These are phyloP conservation scores for Griposia aprilina DNA, from an alignment of 2,888 invertebrate genomes.

Conservation along the genomic window DNA sequence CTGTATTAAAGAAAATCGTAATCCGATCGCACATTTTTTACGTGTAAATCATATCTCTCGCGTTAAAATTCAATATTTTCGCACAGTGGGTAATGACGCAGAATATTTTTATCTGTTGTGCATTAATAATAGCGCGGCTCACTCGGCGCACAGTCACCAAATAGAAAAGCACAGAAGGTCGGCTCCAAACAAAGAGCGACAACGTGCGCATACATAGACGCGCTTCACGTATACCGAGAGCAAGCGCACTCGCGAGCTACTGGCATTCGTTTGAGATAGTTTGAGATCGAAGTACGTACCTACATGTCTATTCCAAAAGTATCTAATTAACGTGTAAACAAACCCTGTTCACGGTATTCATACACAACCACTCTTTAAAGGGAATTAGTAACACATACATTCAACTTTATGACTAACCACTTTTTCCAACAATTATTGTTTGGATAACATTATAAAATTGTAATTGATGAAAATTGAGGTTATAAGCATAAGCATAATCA, in stretches of 20 bases:
- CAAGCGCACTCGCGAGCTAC: not conserved
- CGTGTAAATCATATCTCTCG: conserved; percentile 37
- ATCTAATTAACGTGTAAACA: not conserved
- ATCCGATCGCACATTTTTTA: conserved; percentile 2
- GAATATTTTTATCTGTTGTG: conserved; percentile 57
- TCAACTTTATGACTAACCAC: not conserved
- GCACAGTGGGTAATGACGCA: conserved; percentile 40
- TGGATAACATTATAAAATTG: too few species aligned
- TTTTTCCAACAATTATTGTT: not conserved
- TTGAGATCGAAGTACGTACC: not conserved
- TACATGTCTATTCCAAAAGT: not conserved
- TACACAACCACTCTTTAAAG: not conserved
- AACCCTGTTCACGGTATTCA: not conserved
- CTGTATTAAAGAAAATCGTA: conserved; percentile 22
- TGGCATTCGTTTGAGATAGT: not conserved
- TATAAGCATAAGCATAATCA: too few species aligned
- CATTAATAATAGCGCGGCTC: conserved; percentile 47
- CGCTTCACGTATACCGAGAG: not conserved
- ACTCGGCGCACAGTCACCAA: conserved; percentile 4
- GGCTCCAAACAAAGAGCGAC: not conserved
- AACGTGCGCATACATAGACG: not conserved
- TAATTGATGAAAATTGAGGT: not conserved
- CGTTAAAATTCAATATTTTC: conserved; percentile 53
- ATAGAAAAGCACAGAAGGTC: not conserved
- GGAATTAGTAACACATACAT: not conserved